Base-by-base conservation (phyloP, 1,140 invertebrate genomes). In the Drosophila albomicans region DNA sequence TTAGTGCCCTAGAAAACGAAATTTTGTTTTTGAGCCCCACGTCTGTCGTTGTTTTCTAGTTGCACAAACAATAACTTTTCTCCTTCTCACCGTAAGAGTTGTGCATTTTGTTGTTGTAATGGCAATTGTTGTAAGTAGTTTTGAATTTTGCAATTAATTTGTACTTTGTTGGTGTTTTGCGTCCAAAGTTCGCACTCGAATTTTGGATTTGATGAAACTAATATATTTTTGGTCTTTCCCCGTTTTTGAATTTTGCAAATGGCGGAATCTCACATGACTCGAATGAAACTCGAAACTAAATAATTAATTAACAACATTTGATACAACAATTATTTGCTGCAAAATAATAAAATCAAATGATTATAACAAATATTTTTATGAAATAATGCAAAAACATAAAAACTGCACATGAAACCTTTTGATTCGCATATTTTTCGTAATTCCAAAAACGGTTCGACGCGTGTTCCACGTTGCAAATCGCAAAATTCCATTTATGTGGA, bases 191-290 rank as follows among this genome's bases (percentile, higher is more conserved):
- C 38, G 25, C 61, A 61, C 38, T 10, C n/a, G 10, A 62, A 76
- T 79, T 89, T 85, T 90, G 6, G 35, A 10, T 38, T 25, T 25
- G 20, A 25, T 10, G 46, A 80, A 89, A 91, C 87, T 90, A 90
- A 90, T 75, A 1, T 68, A 84, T 76, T 91, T 91, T 90, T 90
- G 87, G 77, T 91, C 87, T 90, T 75, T 91, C 57, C 58, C 74
- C 64, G 63, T 74, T 88, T 90, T 90, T 90, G 86, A 90, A 79
- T 86, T 89, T 89, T 90, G 86, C 51, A 67, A 48, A 67, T 73
- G 75, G 59, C 46, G 61, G 62, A 77, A 73, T 25, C 20, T 25
- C 51, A 49, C 25, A 52, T 43, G 15, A 59, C 66, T 61, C 46
- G 54, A 76, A 56, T 58, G 57, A 78, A 56, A 38, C 35, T 59